phyloP scores from a whole-genome alignment of 1,140 invertebrate genomes.

The Nautilus pompilius region DNA sequence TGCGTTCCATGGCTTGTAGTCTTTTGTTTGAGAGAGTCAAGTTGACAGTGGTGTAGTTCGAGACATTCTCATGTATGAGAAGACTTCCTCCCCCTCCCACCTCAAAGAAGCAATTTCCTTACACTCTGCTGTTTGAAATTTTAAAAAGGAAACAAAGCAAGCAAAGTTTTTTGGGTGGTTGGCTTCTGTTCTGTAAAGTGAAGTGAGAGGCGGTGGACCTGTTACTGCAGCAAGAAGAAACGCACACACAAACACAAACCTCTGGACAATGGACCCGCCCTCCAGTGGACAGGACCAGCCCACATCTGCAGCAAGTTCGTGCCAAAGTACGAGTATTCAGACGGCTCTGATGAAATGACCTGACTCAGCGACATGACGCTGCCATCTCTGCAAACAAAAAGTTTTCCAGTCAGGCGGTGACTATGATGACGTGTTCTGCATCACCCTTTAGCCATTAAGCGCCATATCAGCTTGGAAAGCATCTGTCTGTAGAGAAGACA shows the following conservation, averaged over 20 bases:
- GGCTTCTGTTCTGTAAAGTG: background rate
- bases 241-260: slow-evolving; percentile 16
- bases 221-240: background rate
- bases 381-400: slow-evolving; percentile 31
- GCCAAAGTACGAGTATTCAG: slow-evolving; percentile 72
- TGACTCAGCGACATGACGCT: slow-evolving; percentile 42
- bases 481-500: too few species aligned
- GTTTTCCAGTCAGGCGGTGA: background rate
- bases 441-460: too few species aligned
- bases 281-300: slow-evolving; percentile 76
- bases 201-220: too few species aligned
- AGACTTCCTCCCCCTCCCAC: too few species aligned
- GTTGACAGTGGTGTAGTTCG: too few species aligned
- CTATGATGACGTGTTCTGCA: too few species aligned
- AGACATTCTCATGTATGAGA: too few species aligned
- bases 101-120: too few species aligned
- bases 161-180: background rate
- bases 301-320: slow-evolving; percentile 64
- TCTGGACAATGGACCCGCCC: slow-evolving; percentile 60
- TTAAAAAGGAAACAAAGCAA: background rate
- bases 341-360: slow-evolving; percentile 48
- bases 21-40: too few species aligned
- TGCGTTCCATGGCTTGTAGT: too few species aligned
- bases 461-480: too few species aligned
- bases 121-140: background rate